Base-by-base conservation (phyloP, 1,140 invertebrate species). In the Cydia splendana region DNA sequence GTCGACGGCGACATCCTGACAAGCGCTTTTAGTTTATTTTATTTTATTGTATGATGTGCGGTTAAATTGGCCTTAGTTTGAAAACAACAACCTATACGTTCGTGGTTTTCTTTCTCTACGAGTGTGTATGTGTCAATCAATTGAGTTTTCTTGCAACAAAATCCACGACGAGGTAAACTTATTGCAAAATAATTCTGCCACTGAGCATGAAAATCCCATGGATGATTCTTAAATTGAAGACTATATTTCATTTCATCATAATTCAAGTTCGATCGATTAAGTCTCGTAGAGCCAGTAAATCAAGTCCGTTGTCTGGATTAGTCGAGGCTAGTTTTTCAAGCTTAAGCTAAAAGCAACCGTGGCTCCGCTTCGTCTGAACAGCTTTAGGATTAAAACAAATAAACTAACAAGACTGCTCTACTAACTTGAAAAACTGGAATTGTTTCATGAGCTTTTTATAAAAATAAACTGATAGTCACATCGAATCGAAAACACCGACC, bases 291-390 rank as follows among this genome's bases (percentile, higher is more conserved):
- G 7, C 57, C 20, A 62, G 57, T 62, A 62, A 62, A 24, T 62
- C 20, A 62, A 24, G 57, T 62, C 10, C 20, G 7, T 20, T 62
- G 15, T 57, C 57, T 2, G 20, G 20, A 24, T 62, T 62, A 62
- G 57, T 62, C 57, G 18, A 24, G 7, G 57, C 57, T 24, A 62
- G 57, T 62, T 62, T 62, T 62, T 62, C 9, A 62, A 24, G 18
- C 18, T 24, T 24, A 62, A 62, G 57, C 57, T 62, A 12, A 24
- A 12, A 62, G 9, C 20, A 62, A 20, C 6, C 57, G 57, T 62
- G 57, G 57, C 57, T 62, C 57, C 57, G 20, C 57, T 62, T 62
- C 20, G 57, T 62, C 57, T 62, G 57, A 62, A n/a, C 57, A 62
- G 18, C 57, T 62, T 24, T 62, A 62, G 20, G 20, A 24, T 18